Evolutionary conservation across 2,113 vertebrate species (phyloP), one percentile per base, ranked within the genome.

Genomic region (Ophthalmotilapia sp.): DNA sequence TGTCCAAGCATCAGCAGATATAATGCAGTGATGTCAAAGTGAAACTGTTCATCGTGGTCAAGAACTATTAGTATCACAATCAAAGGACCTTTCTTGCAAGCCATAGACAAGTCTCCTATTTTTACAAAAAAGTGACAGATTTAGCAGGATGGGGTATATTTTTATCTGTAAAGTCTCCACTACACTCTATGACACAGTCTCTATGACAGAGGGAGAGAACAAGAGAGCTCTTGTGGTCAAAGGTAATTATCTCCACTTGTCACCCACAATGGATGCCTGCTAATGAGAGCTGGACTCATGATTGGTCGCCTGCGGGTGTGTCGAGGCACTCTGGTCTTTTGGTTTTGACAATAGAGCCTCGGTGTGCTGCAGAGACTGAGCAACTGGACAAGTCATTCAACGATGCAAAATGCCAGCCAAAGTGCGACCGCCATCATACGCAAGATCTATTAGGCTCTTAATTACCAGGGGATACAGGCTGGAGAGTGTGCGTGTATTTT

Each of bases 301-400:
- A 96, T 97, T 97, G 97, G 96, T 97, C 94, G 96, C 95, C 96
- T 94, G 92, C 95, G 96, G 97, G 96, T 97, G 97, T 97, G 96
- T 94, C 85, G 97, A 97, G 97, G 97, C 94, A 94, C 96, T 96
- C 91, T 95, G 96, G 97, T 98, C 97, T 98, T 98, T 82, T 86
- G 97, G 96, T 97, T 97, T 96, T 97, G 97, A 98, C 97, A 98
- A 97, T 97, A 96, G 86, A 97, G 96, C 95, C 95, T 97, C 94
- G 96, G 96, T 96, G 96, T 97, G 96, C 97, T 95, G 94, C 97
- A 97, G 97, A 98, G 96, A 92, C 9, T 86, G 81, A 97, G 95
- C 95, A 96, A 97, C 96, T 96, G 97, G 97, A 98, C 97, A 97
- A 97, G 97, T 98, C 97, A 97, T 98, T 98, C 97, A 98, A 97